Base-by-base conservation (phyloP, 1,140 invertebrate species). In the Drosophila sturtevanti region DNA sequence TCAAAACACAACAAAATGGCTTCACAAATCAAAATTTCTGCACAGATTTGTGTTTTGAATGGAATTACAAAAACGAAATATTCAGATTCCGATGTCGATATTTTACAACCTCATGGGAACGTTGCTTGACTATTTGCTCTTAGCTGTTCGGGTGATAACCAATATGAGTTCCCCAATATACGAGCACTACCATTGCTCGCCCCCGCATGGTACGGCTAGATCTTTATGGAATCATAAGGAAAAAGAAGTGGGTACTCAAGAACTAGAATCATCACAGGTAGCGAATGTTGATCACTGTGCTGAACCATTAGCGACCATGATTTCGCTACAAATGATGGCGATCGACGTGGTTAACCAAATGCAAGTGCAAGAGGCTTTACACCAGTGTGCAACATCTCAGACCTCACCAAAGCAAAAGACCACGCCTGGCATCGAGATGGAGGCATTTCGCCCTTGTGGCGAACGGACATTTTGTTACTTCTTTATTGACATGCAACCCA, bases 111-210 rank as follows among this genome's bases (percentile, higher is more conserved):
- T 84, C 66, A 59, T 77, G 76, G 75, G 74, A 44, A 63, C 68
- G 74, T 60, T 89, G 79, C 65, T 75, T 73, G 73, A 84, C 55
- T 76, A 73, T 77, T 68, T 86, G 63, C 61, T 87, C 66, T 73
- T 82, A 79, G 64, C 71, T 56, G 64, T 82, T 51, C 79, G 68
- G 58, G 62, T 76, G 72, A 71, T 89, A 55, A 64, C 52, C 48
- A 73, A 69, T 38, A 89, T 87, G 84, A 87, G 79, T 38, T 79
- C 84, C 12, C 84, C 84, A 27, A 89, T 87, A 16, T 81, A 84
- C 69, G 77, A 87, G 41, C 84, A 86, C n/a, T 87, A 78, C 66
- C 66, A 75, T 22, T 81, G 69, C 79, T 60, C 74, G 22, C 27
- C 79, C 44, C 51, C 81, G 61, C 80, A 60, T 31, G 63, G 59